Evolutionary conservation across 2,888 invertebrate genomes (phyloP), one percentile per base, ranked within the genome.

Genomic region (Ormyrus rosae): DNA sequence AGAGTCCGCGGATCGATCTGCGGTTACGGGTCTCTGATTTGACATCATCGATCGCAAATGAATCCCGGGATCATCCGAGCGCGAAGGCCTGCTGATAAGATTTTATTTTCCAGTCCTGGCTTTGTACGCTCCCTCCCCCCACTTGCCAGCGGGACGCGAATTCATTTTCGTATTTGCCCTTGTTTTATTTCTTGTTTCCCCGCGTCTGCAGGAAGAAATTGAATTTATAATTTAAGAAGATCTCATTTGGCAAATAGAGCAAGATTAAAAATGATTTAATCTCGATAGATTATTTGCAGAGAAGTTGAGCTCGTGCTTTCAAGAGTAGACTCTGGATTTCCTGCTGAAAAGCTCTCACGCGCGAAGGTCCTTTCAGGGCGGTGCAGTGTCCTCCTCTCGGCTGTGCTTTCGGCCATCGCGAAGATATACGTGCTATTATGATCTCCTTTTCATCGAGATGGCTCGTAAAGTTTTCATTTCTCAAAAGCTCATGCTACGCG

Each of bases 401-500:
- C 34, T 55, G 50, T 53, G 51, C 64, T 56, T 53, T 64, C 71
- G 71, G 65, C 50, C 78, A 19, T 64, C 78, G 7, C 60, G 50
- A 73, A 73, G 78, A 78, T 78, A 78, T 78, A 78, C 72, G 78
- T 60, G 13, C 72, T 64, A 78, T 78, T 78, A 78, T 78, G 72
- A 78, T 78, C 48, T 55, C 73, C 73, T 72, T 78, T 78, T 78
- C 78, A 78, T 68, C 78, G 78, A 45, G 71, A 63, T 55, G 60
- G 78, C 73, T 78, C 79, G 80, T 80, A 75, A 80, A 80, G 80
- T 80, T 80, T 80, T 74, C 80, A 80, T 74, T 80, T 65, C 80
- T 69, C 74, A 58, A 80, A 69, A 74, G 80, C 69, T 48, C 34
- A 34, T 34, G 11, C 8, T 13, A 10, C 55, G 34, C 60, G 6